These are phyloP conservation scores for Coenonympha arcania DNA, from an alignment of 2,888 invertebrate genomes.

Conservation along the genomic window DNA sequence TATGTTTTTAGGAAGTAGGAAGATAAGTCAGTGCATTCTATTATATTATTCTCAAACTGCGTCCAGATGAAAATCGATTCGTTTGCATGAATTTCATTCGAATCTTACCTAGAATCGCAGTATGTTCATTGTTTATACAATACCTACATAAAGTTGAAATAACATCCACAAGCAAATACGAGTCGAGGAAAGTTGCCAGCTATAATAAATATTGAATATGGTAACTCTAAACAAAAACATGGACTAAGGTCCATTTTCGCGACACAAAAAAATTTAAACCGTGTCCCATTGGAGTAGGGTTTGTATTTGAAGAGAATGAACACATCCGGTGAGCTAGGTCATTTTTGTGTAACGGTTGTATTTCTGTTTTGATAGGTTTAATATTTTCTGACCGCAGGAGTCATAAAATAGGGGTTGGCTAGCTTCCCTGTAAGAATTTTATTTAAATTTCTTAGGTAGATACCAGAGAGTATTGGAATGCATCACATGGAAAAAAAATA, in stretches of 20 bases:
- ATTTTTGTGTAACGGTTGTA: conserved; percentile 46
- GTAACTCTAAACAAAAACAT: conserved; percentile 18
- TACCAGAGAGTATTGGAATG: neutral
- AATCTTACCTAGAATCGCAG: neutral
- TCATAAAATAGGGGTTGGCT: conserved; percentile 52
- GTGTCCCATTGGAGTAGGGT: neutral
- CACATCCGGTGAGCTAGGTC: conserved; percentile 32
- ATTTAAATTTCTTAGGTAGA: conserved; percentile 45
- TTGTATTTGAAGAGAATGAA: neutral
- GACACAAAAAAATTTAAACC: neutral
- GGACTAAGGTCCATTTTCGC: conserved; percentile 7
- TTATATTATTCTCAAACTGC: no score
- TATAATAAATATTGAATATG: conserved; percentile 26
- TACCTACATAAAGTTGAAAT: conserved; percentile 14
- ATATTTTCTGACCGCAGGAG: conserved; percentile 55
- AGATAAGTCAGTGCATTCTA: no score
- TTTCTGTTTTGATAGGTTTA: conserved; percentile 46
- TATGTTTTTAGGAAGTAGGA: no score
- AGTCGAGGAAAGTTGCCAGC: conserved; percentile 22
- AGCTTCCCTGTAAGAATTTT: conserved; percentile 39
- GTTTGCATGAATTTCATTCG: neutral
- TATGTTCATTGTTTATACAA: neutral
- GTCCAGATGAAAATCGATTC: neutral
- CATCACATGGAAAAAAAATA: no score
- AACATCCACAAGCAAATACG: conserved; percentile 18